These are phyloP conservation scores for Drosophila setifemur DNA, from an alignment of 1,140 invertebrate genomes.

Conservation along the genomic window DNA sequence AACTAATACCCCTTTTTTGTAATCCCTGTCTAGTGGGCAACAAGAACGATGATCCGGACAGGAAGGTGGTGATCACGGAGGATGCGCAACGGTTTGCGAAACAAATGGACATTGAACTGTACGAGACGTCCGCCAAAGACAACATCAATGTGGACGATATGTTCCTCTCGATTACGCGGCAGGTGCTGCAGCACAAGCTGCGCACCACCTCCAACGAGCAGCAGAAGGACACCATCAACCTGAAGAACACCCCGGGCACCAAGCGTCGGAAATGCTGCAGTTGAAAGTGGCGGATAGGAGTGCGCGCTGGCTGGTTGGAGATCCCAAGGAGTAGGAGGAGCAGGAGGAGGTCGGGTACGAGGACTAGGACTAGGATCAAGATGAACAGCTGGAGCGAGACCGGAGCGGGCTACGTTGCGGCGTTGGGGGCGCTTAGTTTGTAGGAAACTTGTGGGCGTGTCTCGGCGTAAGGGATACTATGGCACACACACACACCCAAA, in stretches of 20 bases:
- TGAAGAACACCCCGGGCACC: slow-evolving; percentile 71
- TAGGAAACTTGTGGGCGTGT: slow-evolving; percentile 47
- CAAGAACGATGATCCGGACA: slow-evolving; percentile 98
- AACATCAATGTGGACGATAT: slow-evolving; percentile 99
- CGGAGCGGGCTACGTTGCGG: slow-evolving; percentile 26
- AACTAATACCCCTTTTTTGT: background rate
- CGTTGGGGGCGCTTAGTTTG: slow-evolving; percentile 57
- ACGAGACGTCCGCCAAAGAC: slow-evolving; percentile 99
- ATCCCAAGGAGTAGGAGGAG: background rate
- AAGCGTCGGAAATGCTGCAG: slow-evolving; percentile 77
- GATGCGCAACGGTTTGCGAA: slow-evolving; percentile 98
- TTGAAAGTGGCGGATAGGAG: slow-evolving; percentile 74
- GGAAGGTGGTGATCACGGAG: slow-evolving; percentile 97
- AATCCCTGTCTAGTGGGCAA: slow-evolving; percentile 94
- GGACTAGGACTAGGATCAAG: slow-evolving; percentile 24
- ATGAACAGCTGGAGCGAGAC: slow-evolving; percentile 7
- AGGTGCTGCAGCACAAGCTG: slow-evolving; percentile 83
- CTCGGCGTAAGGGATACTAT: slow-evolving; percentile 13
- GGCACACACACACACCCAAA: slow-evolving; percentile 31
- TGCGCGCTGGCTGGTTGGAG: no score
- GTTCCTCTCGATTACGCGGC: slow-evolving; percentile 88
- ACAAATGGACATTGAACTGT: slow-evolving; percentile 98
- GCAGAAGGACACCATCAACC: slow-evolving; percentile 84
- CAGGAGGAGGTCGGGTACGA: slow-evolving; percentile 7
- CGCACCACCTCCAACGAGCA: slow-evolving; percentile 82